A percentile compares a stretch with the other conserved stretches of the same genome.
These are phyloP conservation scores for Catalaphyllia jardinei DNA, from an alignment of 64 coral and sea anemone genomes.

Conservation along the genomic window DNA sequence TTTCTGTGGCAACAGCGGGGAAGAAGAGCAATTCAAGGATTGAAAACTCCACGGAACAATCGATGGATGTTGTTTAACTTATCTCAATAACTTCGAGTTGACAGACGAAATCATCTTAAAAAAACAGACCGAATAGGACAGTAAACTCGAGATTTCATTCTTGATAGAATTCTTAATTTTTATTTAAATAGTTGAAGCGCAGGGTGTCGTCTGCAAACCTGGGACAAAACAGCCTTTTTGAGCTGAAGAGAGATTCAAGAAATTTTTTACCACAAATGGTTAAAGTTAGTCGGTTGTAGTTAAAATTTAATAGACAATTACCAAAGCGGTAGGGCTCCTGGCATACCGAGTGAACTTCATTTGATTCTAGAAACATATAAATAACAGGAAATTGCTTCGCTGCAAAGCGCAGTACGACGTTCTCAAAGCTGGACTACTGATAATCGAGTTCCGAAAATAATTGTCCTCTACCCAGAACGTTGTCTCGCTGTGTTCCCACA, in stretches of 20 bases:
- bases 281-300: neutral
- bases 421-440: conserved; percentile 3
- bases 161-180: conserved; percentile 16
- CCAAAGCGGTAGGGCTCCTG: neutral
- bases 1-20: conserved; percentile 32
- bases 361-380: neutral
- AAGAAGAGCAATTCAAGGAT: neutral
- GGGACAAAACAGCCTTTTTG: neutral
- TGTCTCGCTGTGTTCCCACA: conserved; percentile 21
- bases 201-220: neutral
- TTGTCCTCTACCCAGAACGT: neutral
- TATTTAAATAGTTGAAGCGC: conserved; percentile 19
- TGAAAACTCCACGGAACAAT: conserved; percentile 7
- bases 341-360: neutral
- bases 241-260: neutral
- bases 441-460: conserved; percentile 31
- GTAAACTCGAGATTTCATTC: neutral
- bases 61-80: neutral
- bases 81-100: neutral
- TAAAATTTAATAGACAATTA: conserved; percentile 47
- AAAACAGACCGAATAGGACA: neutral
- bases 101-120: conserved; percentile 2
- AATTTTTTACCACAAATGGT: neutral
- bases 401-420: neutral
- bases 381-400: conserved; percentile 13